A percentile compares a stretch with the other conserved stretches of the same genome.
These are phyloP conservation scores for Tetranychus piercei DNA, from an alignment of 2,888 invertebrate genomes.

Conservation along the genomic window DNA sequence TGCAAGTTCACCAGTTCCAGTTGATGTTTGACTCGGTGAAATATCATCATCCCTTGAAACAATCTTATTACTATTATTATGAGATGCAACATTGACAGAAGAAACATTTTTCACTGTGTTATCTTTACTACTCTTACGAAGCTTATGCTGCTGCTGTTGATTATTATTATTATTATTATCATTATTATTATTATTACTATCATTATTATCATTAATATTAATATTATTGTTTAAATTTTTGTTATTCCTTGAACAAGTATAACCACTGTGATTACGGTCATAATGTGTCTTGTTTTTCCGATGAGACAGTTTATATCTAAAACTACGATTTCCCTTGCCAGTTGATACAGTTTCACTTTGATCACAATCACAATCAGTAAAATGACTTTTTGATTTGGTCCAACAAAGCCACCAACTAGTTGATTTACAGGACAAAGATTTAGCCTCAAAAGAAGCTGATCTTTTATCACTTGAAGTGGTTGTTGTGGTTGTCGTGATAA, in stretches of 20 bases:
- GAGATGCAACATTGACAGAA: too few relatives aligned
- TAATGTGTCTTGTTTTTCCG: background rate
- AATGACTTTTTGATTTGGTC: background rate
- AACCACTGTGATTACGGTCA: background rate
- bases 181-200: too few relatives aligned
- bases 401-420: background rate
- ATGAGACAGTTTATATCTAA: too few relatives aligned
- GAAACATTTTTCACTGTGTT: background rate
- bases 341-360: background rate
- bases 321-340: background rate
- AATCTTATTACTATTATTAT: too few relatives aligned
- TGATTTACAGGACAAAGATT: conserved; percentile 21
- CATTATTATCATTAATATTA: background rate
- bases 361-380: background rate
- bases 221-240: background rate
- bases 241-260: background rate
- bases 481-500: conserved; percentile 11
- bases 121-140: background rate
- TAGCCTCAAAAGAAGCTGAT: conserved; percentile 15
- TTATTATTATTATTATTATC: too few relatives aligned
- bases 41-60: background rate
- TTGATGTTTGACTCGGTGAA: conserved; percentile 14
- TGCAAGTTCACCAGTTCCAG: conserved; percentile 45
- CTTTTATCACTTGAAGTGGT: conserved; percentile 12
- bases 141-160: too few relatives aligned